Conservation (phyloP, 2,113 vertebrate genomes). For the Hemicordylus capensis region DNA sequence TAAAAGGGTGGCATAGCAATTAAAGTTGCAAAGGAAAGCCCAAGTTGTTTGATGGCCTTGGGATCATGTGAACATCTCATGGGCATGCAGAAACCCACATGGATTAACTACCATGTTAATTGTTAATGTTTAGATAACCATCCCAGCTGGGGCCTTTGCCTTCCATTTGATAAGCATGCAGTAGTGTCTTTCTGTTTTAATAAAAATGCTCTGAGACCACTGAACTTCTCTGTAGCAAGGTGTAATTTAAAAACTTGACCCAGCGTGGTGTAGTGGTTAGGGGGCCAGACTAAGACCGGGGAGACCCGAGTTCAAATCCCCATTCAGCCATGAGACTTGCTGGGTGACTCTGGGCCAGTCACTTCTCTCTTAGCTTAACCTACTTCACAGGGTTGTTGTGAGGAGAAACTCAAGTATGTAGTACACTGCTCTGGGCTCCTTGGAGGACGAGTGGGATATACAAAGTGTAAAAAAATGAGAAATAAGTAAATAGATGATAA, state of each 20-base stretch:
- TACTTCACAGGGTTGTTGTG: no score
- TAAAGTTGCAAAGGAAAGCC: not conserved
- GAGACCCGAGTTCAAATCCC: no score
- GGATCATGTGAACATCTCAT: not conserved
- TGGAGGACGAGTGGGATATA: no score
- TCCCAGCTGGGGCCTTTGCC: not conserved
- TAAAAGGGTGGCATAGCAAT: not conserved
- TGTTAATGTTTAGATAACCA: not conserved
- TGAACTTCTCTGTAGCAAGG: not conserved
- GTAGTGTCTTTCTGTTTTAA: not conserved
- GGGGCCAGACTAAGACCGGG: no score
- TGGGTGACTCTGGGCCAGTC: no score
- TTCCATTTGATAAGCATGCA: not conserved
- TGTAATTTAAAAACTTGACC: not conserved
- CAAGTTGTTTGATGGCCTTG: fast-evolving
- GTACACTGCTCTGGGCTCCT: no score
- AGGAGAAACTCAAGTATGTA: no score
- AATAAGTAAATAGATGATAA: no score
- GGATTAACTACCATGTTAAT: not conserved
- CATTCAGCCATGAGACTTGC: no score
- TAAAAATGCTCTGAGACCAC: not conserved
- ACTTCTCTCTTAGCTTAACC: no score
- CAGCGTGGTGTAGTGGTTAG: no score
- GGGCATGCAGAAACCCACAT: not conserved
- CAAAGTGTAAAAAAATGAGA: no score